phyloP scores from a whole-genome alignment of 2,888 invertebrate genomes.

The Cerastoderma edule region DNA sequence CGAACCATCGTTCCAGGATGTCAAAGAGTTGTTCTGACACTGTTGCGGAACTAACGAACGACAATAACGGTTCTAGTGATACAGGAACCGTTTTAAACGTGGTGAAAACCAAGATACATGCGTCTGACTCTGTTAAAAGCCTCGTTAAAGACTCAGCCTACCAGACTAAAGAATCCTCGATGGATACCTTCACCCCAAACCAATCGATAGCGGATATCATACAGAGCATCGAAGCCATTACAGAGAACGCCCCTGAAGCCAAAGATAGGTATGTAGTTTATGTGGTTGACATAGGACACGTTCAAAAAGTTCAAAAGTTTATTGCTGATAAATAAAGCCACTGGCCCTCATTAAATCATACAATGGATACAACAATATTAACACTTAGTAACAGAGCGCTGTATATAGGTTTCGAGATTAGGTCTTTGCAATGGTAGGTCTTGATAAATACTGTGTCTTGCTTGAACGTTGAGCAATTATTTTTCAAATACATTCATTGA shows the following conservation, averaged over 20 bases:
- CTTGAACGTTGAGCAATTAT: too few species aligned
- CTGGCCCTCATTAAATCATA: too few species aligned
- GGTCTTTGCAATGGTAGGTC: too few species aligned
- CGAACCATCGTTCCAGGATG: neutral
- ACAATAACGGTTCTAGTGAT: neutral
- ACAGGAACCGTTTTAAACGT: neutral
- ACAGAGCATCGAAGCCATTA: neutral
- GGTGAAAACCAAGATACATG: neutral
- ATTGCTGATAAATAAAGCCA: too few species aligned
- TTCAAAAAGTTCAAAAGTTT: too few species aligned
- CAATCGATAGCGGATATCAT: neutral
- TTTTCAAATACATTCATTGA: too few species aligned
- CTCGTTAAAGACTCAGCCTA: slow-evolving; percentile 74
- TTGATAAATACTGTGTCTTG: too few species aligned
- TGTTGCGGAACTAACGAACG: neutral
- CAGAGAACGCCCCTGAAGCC: neutral
- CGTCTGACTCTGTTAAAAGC: neutral
- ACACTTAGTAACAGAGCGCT: too few species aligned
- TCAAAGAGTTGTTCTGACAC: neutral
- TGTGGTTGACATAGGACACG: too few species aligned
- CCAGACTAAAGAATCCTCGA: slow-evolving; percentile 76
- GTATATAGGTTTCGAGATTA: too few species aligned
- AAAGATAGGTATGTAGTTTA: slow-evolving; percentile 2
- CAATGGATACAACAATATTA: too few species aligned
- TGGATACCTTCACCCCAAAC: slow-evolving; percentile 50